Evolutionary conservation across 2,113 vertebrate species (phyloP).

Genomic region (Neodon shergylaensis): DNA sequence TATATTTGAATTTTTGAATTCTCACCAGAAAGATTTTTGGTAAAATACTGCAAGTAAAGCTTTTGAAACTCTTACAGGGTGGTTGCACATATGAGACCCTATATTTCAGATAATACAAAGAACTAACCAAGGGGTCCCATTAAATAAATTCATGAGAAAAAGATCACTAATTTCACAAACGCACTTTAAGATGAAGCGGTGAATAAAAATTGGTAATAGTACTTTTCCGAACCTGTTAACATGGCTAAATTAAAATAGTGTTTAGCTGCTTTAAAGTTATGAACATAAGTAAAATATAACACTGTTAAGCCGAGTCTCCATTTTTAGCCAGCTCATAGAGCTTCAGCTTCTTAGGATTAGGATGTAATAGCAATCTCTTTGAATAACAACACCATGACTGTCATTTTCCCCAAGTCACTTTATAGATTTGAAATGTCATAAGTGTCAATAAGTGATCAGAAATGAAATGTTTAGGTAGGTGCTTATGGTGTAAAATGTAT

Average conservation of each 20-base stretch:
- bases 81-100: slow-evolving; percentile 7
- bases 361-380: background rate
- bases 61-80: slow-evolving; percentile 58
- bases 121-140: slow-evolving; percentile 42
- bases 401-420: background rate
- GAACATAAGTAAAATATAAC: background rate
- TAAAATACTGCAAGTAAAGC: slow-evolving; percentile 51
- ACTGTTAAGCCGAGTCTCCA: background rate
- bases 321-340: background rate
- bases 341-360: background rate
- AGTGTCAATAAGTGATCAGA: background rate
- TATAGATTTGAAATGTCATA: background rate
- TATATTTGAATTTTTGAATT: slow-evolving; percentile 76
- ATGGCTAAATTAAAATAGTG: background rate
- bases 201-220: slow-evolving; percentile 6
- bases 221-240: background rate
- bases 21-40: slow-evolving; percentile 56
- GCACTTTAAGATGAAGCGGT: slow-evolving; percentile 8
- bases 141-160: background rate
- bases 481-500: background rate
- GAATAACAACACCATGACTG: background rate
- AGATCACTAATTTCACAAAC: background rate
- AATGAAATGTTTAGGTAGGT: background rate
- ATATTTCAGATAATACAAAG: slow-evolving; percentile 50
- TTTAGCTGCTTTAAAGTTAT: background rate